Evolutionary conservation across 2,888 invertebrate genomes (phyloP).

Genomic region (Frankliniella fusca): DNA sequence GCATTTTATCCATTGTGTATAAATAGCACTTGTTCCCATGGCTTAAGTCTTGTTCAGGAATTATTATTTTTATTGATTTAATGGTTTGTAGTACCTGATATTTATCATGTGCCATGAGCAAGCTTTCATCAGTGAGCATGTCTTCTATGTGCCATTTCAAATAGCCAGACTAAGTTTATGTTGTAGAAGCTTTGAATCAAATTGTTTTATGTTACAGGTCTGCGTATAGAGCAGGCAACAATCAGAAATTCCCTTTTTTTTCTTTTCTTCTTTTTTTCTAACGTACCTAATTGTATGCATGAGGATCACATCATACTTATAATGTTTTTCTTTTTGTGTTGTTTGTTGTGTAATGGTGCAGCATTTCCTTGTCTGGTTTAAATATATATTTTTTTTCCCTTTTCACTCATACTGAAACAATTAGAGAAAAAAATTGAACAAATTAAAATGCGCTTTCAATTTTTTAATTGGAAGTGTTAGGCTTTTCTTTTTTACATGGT

Average conservation of each 20-base stretch:
- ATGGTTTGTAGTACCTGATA: constrained; percentile 12
- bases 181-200: no score
- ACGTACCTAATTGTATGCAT: no score
- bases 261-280: no score
- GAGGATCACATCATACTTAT: no score
- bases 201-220: no score
- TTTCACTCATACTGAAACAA: not conserved
- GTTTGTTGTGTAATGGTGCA: no score
- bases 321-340: no score
- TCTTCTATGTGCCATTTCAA: not conserved
- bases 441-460: not conserved
- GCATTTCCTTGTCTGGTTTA: not conserved
- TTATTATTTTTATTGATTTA: constrained; percentile 1
- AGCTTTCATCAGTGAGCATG: not conserved
- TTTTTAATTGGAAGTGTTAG: not conserved
- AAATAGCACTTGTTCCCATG: not conserved
- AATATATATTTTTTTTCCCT: not conserved
- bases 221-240: no score
- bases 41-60: not conserved
- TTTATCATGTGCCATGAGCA: constrained; percentile 11
- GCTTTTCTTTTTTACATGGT: not conserved
- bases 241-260: no score
- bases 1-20: not conserved
- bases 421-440: not conserved
- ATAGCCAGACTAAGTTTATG: no score